Percentiles rank a stretch among this genome's conserved stretches.
phyloP scores from a whole-genome alignment of 2,888 invertebrate species.

The Serrognathus titanus region DNA sequence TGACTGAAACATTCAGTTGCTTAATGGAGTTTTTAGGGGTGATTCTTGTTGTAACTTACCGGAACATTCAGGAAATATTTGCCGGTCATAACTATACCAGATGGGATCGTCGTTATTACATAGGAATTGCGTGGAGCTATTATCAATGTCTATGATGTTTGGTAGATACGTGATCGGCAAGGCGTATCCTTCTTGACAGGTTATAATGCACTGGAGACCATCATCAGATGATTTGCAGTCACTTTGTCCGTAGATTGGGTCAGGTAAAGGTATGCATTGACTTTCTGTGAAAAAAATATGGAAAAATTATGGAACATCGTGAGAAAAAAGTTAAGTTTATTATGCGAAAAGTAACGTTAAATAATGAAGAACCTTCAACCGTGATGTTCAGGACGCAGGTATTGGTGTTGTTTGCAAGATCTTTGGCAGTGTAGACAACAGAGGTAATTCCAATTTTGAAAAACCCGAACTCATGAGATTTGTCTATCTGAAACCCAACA shows the following conservation, averaged over 20 bases:
- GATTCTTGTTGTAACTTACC: constrained; percentile 26
- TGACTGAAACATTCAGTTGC: constrained; percentile 39
- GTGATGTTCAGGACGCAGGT: constrained; percentile 59
- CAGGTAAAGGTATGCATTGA: constrained; percentile 37
- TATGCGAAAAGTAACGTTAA: constrained; percentile 12
- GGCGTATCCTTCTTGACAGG: constrained; percentile 60
- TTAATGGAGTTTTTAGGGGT: constrained; percentile 3
- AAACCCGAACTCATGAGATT: constrained; percentile 48
- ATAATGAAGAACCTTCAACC: constrained; percentile 51
- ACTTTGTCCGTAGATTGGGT: constrained; percentile 40
- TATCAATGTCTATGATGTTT: constrained; percentile 23
- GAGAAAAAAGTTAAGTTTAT: not conserved
- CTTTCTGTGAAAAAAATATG: constrained; percentile 30
- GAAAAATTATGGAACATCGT: not conserved
- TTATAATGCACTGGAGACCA: constrained; percentile 52
- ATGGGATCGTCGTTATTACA: constrained; percentile 44
- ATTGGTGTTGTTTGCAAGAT: constrained; percentile 57
- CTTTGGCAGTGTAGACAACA: constrained; percentile 58
- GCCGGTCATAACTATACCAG: constrained; percentile 43
- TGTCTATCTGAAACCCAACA: constrained; percentile 35
- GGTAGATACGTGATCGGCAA: constrained; percentile 48
- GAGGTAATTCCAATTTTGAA: constrained; percentile 56
- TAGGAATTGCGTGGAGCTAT: constrained; percentile 30
- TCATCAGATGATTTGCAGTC: constrained; percentile 34
- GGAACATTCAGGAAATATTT: constrained; percentile 56